Base-by-base conservation (phyloP, 1,140 invertebrate species). In the Mizuhopecten yessoensis region DNA sequence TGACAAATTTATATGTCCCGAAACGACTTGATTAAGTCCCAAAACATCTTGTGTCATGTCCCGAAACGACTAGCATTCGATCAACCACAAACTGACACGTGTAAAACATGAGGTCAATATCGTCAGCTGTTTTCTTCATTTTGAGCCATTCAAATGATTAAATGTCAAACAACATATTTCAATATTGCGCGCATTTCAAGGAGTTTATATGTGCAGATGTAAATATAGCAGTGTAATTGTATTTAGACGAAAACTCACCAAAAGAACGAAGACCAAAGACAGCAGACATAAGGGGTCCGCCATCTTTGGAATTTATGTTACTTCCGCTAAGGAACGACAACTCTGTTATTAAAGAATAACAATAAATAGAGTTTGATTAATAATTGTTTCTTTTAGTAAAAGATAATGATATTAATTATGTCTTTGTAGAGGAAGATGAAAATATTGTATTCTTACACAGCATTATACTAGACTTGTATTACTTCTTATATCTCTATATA, bases 271-370 rank as follows among this genome's bases (percentile, higher is more conserved):
- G 57, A 75, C 57, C 57, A 75, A 75, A n/a, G 57, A 75, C 57
- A 75, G 57, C 57, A 75, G 57, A 75, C 57, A 75, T n/a, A 75
- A n/a, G 57, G 57, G 57, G 57, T 75, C 57, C 57, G 57, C 57
- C 57, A 75, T 75, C 57, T 29, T 75, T 75, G 57, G 57, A 29
- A n/a, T 75, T 5, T 75, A 57, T 75, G n/a, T 29, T 75, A 75
- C 57, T 75, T 75, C 57, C 57, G 57, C 23, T 2, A 75, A 75
- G 23, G 42, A 17, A 75, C 57, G 57, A 75, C 11, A 75, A 75
- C 57, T 75, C 57, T 75, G 17, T 15, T 39, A 13, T 39, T 39
- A 39, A 39, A 39, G 5, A 13, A 7, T 39, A 39, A 13, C 36
- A 39, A 7, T 39, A 39, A 7, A 39, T 7, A 39, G 36, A 39